These are phyloP conservation scores for Uloborus plumipes DNA, from an alignment of 2,888 invertebrate genomes.

Conservation along the genomic window DNA sequence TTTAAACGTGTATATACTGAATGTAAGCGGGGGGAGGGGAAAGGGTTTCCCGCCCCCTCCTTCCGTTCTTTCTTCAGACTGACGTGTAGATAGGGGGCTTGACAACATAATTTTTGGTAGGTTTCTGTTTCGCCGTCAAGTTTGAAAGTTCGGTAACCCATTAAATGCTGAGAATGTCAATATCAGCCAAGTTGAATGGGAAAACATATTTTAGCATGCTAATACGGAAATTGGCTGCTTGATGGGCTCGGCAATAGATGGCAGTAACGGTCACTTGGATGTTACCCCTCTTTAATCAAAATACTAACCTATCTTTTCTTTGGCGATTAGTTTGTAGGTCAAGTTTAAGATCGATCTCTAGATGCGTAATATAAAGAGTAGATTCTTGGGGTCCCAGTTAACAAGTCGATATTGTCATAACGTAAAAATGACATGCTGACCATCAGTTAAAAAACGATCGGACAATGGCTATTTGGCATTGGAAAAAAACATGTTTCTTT, in stretches of 20 bases:
- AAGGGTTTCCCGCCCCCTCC: constrained; percentile 3
- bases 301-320: background rate
- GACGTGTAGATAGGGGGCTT: constrained; percentile 62
- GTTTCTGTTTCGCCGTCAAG: constrained; percentile 49
- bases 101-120: constrained; percentile 62
- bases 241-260: background rate
- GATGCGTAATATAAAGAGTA: too few species aligned
- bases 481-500: background rate
- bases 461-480: background rate
- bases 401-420: too few species aligned
- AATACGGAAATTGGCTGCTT: background rate
- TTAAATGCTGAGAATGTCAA: constrained; percentile 46
- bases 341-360: too few species aligned
- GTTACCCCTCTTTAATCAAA: background rate
- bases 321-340: background rate
- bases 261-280: background rate
- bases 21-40: constrained; percentile 4
- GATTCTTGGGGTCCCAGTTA: too few species aligned
- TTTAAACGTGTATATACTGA: constrained; percentile 11
- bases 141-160: constrained; percentile 44
- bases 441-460: too few species aligned
- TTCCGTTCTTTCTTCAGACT: constrained; percentile 8
- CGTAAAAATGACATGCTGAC: too few species aligned
- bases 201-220: constrained; percentile 18
- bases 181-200: constrained; percentile 20